Percentiles rank a stretch among this genome's conserved stretches.
These are phyloP conservation scores for Ptychodera flava DNA, from an alignment of 35 echinoderm and acorn worm species.

Conservation along the genomic window DNA sequence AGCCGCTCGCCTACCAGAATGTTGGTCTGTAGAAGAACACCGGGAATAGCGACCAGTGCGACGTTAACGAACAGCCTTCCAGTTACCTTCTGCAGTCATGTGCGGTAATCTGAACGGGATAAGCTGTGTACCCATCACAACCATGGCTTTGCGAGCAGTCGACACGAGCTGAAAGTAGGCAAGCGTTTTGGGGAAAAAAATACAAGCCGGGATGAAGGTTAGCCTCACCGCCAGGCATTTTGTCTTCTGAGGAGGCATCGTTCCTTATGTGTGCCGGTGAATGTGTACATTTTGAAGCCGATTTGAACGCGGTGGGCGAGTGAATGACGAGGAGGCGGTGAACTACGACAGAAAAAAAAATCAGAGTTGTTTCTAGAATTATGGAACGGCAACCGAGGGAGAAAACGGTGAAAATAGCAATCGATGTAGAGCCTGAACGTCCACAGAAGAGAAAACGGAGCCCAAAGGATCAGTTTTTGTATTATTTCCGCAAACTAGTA, in stretches of 20 bases:
- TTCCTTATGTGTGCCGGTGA: too few species aligned
- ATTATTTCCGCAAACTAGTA: conserved; percentile 74
- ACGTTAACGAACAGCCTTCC: background rate
- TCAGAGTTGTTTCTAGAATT: background rate
- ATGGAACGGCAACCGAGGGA: background rate
- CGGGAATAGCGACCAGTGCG: background rate
- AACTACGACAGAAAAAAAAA: background rate
- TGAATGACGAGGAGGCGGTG: background rate
- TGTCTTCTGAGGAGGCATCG: too few species aligned
- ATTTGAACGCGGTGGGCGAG: background rate
- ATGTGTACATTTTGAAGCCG: background rate
- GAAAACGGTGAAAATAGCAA: background rate
- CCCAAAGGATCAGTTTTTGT: conserved; percentile 43
- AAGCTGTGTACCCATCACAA: background rate
- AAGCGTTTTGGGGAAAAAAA: background rate
- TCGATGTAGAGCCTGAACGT: conserved; percentile 9
- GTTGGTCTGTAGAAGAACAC: background rate
- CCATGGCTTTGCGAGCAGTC: background rate
- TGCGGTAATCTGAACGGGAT: background rate
- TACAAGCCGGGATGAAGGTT: background rate
- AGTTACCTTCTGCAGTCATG: background rate
- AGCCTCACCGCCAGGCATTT: background rate
- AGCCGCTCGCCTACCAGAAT: background rate
- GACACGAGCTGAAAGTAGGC: background rate
- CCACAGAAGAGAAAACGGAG: background rate